phyloP scores from a whole-genome alignment of 2,113 vertebrate genomes.

The Antechinus flavipes region DNA sequence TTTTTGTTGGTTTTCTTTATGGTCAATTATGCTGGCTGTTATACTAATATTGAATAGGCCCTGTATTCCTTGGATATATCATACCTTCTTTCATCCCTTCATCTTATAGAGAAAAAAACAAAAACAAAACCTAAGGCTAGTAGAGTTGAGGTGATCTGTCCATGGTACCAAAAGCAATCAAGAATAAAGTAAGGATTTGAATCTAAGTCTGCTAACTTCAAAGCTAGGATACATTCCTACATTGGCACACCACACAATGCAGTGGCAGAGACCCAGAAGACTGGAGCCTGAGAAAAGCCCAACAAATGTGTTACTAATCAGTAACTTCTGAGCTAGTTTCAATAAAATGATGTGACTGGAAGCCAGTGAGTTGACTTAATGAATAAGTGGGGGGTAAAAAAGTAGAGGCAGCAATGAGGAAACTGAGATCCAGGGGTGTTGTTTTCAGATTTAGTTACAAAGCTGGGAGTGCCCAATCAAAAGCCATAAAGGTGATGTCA shows the following conservation, averaged over 20 bases:
- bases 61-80: not conserved
- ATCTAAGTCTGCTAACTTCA: not conserved
- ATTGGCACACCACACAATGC: not conserved
- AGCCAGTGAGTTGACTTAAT: not conserved
- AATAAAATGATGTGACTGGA: not conserved
- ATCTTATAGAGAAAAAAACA: not conserved
- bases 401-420: not conserved
- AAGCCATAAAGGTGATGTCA: not conserved
- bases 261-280: not conserved
- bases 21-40: not conserved
- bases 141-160: not conserved
- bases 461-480: not conserved
- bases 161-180: not conserved
- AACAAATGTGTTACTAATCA: not conserved
- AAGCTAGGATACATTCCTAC: not conserved
- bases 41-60: not conserved
- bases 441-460: not conserved
- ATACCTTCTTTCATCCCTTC: not conserved
- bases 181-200: not conserved
- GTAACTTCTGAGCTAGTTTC: not conserved
- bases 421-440: not conserved
- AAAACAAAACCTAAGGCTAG: not conserved
- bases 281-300: not conserved
- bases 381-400: not conserved
- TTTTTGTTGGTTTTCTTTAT: not conserved